These are phyloP conservation scores for Chloroclystis v-ata DNA, from an alignment of 2,888 invertebrate genomes.

Conservation along the genomic window DNA sequence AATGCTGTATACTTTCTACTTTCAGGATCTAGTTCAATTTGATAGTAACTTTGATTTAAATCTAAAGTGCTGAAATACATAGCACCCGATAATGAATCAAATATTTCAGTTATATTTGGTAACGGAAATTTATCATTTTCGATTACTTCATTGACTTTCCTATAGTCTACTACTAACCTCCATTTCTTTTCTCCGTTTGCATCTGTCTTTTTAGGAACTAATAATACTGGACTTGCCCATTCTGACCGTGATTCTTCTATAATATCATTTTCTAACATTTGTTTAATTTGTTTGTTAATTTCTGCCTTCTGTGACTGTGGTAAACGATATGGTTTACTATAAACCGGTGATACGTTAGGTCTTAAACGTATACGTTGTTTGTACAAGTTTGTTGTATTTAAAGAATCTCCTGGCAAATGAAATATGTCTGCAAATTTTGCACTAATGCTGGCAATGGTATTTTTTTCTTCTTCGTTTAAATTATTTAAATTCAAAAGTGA, in stretches of 20 bases:
- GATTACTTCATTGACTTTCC: slow-evolving; percentile 23
- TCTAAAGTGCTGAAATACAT: slow-evolving; percentile 23
- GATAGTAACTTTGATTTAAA: slow-evolving; percentile 21
- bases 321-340: slow-evolving; percentile 25
- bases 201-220: slow-evolving; percentile 29
- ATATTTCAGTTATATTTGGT: slow-evolving; percentile 25
- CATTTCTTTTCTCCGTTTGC: slow-evolving; percentile 21
- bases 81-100: slow-evolving; percentile 23
- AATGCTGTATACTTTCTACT: slow-evolving; percentile 25
- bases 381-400: slow-evolving; percentile 18
- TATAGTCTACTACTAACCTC: slow-evolving; percentile 26
- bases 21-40: slow-evolving; percentile 10
- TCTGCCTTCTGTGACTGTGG: slow-evolving; percentile 21
- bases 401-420: slow-evolving; percentile 22
- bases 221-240: slow-evolving; percentile 27
- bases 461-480: not conserved
- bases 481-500: not conserved
- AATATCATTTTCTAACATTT: slow-evolving; percentile 22
- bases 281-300: slow-evolving; percentile 23
- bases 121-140: slow-evolving; percentile 24
- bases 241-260: slow-evolving; percentile 19
- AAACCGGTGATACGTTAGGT: slow-evolving; percentile 11
- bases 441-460: slow-evolving; percentile 21
- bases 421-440: slow-evolving; percentile 28
- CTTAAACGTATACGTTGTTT: slow-evolving; percentile 25